Base-by-base conservation (phyloP, 2,113 vertebrate species). In the Podarcis raffonei region DNA sequence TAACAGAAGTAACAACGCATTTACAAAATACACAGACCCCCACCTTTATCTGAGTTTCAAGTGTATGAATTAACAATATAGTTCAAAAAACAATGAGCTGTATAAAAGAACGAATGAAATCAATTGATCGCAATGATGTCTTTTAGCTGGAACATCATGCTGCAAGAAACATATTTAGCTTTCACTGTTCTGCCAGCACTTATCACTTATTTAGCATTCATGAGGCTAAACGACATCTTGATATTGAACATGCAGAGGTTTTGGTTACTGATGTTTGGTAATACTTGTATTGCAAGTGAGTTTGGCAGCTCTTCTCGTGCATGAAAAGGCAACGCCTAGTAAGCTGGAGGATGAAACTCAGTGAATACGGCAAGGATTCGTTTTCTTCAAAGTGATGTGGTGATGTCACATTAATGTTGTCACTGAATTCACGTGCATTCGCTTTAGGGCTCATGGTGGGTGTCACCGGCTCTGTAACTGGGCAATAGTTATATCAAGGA, bases 271-370 rank as follows among this genome's bases (percentile, higher is more conserved):
- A 0, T 0, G 57, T 86, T 35, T 93, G 1, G 11, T 89, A 42
- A 66, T 85, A 66, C 30, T 32, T 62, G 25, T 32, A 39, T 80
- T 39, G 76, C 86, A 37, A 27, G 82, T 35, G 5, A 0, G 72
- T 87, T 86, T 90, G 88, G 6, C 88, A 92, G 39, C 62, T 22
- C 87, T 86, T 87, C 79, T 72, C 84, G 71, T 86, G 88, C 92
- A 89, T 88, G 87, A 84, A 86, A 89, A 57, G 91, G 92, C 90
- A 86, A 91, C 22, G 53, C 90, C 93, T 87, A 81, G n/a, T 93
- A 77, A 85, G 32, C 69, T 83, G 62, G 81, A 84, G 89, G 42
- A 4, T 68, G 89, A 62, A 13, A 25, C 62, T 53, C 8, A 4
- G 25, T 81, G 81, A 35, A 3, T 75, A n/a, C 84, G 87, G 92